Conservation (phyloP, 2,888 invertebrate genomes). For the Torymus aiolomorphi region DNA sequence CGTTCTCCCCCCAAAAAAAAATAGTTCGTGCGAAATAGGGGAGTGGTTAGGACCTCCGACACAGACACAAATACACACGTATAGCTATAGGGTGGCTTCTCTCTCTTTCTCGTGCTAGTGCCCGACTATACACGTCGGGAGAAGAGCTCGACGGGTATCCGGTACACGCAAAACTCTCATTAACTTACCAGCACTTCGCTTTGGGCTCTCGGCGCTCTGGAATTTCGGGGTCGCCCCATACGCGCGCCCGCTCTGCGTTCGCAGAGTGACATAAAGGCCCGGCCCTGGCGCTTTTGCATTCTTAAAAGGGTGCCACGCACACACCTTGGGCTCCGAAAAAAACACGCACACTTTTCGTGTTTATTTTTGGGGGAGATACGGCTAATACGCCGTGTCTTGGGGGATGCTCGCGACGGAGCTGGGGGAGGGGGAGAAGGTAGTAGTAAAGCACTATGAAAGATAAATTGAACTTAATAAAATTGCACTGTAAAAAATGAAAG, state of each 20-base stretch:
- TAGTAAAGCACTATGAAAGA: not conserved
- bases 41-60: constrained; percentile 63
- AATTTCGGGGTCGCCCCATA: constrained; percentile 27
- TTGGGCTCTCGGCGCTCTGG: constrained; percentile 28
- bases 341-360: constrained; percentile 10
- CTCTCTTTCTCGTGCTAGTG: constrained; percentile 17
- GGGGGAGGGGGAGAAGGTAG: too few species aligned
- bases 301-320: constrained; percentile 20
- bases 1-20: not conserved
- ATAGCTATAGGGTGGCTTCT: not conserved
- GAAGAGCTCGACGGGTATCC: constrained; percentile 63
- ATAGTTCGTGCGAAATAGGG: constrained; percentile 66
- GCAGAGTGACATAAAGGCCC: constrained; percentile 23
- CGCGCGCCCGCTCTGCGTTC: not conserved
- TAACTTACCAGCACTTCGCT: constrained; percentile 64
- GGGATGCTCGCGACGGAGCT: not conserved
- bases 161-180: constrained; percentile 71
- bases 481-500: not conserved
- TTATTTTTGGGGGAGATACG: constrained; percentile 8
- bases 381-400: not conserved
- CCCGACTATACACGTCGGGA: constrained; percentile 52
- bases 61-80: too few species aligned
- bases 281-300: constrained; percentile 44
- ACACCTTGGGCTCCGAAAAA: constrained; percentile 17
- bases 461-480: constrained; percentile 30